phyloP scores from a whole-genome alignment of 2,113 vertebrate species.

The Mus musculus region DNA sequence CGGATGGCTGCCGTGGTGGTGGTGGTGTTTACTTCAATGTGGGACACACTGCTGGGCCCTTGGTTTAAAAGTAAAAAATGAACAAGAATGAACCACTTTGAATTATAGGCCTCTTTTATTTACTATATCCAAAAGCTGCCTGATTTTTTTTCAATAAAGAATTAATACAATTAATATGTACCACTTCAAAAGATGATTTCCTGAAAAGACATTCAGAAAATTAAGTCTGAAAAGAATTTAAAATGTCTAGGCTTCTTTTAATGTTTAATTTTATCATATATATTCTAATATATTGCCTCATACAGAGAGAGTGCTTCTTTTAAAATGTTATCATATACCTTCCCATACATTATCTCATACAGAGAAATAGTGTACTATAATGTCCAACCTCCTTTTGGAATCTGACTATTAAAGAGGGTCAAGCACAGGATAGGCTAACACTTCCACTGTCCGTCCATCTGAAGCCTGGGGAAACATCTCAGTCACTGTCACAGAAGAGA shows the following conservation, averaged over 20 bases:
- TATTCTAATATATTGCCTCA: neutral
- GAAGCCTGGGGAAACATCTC: neutral
- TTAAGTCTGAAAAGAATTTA: conserved; percentile 41
- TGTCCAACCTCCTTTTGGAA: conserved; percentile 17
- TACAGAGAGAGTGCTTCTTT: neutral
- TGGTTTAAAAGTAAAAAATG: neutral
- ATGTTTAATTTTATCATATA: neutral
- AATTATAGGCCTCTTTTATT: conserved; percentile 2
- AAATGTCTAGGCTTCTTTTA: neutral
- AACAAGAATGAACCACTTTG: neutral
- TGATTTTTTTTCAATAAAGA: neutral
- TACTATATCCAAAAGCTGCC: neutral
- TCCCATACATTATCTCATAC: too few relatives aligned
- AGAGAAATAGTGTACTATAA: neutral
- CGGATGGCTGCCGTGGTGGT: conserved; percentile 47
- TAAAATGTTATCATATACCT: neutral
- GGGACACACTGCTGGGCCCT: conserved; percentile 72
- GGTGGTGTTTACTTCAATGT: conserved; percentile 43
- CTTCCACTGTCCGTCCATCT: neutral
- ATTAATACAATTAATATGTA: neutral
- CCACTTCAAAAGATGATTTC: neutral
- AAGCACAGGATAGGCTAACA: neutral
- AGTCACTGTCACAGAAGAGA: neutral
- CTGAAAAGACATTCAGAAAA: conserved; percentile 44
- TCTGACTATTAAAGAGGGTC: neutral